Base-by-base conservation (phyloP, 2,113 vertebrate species). In the Passerina amoena region DNA sequence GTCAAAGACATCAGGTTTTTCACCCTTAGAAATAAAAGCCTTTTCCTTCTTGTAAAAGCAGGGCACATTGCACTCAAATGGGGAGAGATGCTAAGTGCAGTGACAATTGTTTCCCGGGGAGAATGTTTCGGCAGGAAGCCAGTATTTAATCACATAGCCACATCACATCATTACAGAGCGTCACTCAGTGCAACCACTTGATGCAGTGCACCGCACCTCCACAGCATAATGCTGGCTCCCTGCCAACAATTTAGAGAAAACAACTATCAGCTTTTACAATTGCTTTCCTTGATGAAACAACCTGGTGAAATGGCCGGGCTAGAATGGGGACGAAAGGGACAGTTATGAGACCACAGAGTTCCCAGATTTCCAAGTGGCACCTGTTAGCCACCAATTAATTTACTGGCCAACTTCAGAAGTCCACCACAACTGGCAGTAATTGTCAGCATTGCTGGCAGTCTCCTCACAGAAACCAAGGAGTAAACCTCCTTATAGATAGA, bases 101-200 rank as follows among this genome's bases (percentile, higher is more conserved):
- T 82, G 88, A 91, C 95, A 96, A 97, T 96, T 96, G 94, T 97
- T 97, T 97, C 94, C 93, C 88, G 91, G 86, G 79, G 92, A 97
- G 94, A 96, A 96, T 82, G 96, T 84, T 94, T 97, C 95, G 75
- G 94, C 97, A 96, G 97, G 94, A 97, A 96, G 97, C 90, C 97
- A 97, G 95, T 95, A 86, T 95, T 97, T 97, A 97, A 97, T 97
- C 97, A 96, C 91, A 87, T 61, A 97, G 96, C 96, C 93, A 96
- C 95, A 97, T 97, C 97, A 94, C 94, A 96, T 96, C 94, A 91
- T 97, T 97, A 96, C 88, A 22, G 94, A 96, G 72, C 83, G 2
- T 96, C 95, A 93, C 92, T 97, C 81, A 69, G 86, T 75, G 82
- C 95, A 96, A 86, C 97, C 95, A 97, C 97, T 97, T 95, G 96